Base-by-base conservation (phyloP, 2,888 invertebrate genomes). In the Cyclophora punctaria region DNA sequence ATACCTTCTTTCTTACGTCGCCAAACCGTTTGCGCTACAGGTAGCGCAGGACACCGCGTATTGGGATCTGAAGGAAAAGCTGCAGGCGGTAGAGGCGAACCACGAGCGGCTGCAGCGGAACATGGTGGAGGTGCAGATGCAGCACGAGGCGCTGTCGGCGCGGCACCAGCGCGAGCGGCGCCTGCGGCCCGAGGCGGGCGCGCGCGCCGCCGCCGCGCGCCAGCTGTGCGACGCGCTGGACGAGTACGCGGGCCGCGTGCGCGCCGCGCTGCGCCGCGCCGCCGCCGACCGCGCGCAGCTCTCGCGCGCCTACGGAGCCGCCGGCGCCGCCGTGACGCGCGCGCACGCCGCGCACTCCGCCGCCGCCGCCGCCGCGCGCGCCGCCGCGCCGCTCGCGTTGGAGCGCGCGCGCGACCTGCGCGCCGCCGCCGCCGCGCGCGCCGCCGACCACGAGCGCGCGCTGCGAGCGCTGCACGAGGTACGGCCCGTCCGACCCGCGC, bases 101-200 rank as follows among this genome's bases (percentile, higher is more conserved):
- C 80, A 79, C 62, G 86, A 83, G 64, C 72, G 78, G 0, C 71
- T 85, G 47, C 84, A 83, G 58, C 80, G 77, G 61, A 86, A 86
- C 62, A 83, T 86, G 83, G 66, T 85, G 45, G 78, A 83, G 20
- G 71, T 82, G 37, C 85, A 86, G 64, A 85, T 85, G 86, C 78
- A 85, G 65, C 69, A 81, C 59, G 86, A 85, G 60, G 67, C 76
- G 33, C 66, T 80, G 48, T 84, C 84, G 35, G 75, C 77, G 3
- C 74, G 74, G 54, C 79, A 80, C 62, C 78, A 83, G 63, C 75
- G 78, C 3, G 86, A 86, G 55, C 66, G 83, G 48, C 70, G 83
- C 0, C 67, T 69, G n/a, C 71, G 85, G 0, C 80, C 83, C 2
- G 85, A 85, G 59, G 80, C 75, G 0, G 62, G 82, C 3, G 83